Evolutionary conservation across 2,888 invertebrate species (phyloP), one percentile per base, ranked within the genome.

Genomic region (Drosophila austrosaltans): DNA sequence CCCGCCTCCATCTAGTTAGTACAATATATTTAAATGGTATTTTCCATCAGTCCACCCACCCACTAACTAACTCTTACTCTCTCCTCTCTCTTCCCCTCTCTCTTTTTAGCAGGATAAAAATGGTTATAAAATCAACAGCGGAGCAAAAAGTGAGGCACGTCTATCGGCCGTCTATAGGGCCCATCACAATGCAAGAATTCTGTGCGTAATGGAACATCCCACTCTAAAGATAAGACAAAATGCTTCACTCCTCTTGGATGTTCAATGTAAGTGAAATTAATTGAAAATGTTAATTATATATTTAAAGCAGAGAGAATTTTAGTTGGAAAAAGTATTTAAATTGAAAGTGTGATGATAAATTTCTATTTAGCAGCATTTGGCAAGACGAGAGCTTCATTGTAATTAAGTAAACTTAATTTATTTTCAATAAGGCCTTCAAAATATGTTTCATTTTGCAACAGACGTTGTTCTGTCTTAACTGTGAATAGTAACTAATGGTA

Each of bases 151-250:
- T 89, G 94, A 95, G 86, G 93, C 96, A 77, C 93, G 95, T 91
- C 92, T 96, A 89, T 93, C 96, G 92, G 94, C 95, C 71, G 96
- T 97, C 56, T 95, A 96, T 74, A 94, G 97, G 48, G 96, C 96
- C 72, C 95, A 97, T 89, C 97, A 98, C 93, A 97, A 97, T 92
- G 97, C 97, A 53, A 95, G 97, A 63, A 95, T 98, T 72, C 94
- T 95, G 76, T 98, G 98, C 91, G 94, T 95, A 77, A 96, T 97
- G 77, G 94, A 95, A 75, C 97, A 97, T 90, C 94, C 93, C 90
- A 93, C 93, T 32, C 73, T 93, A 28, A 93, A 93, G 80, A 92
- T 92, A 70, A 84, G 93, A 7, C 92, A 91, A 71, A 93, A 93
- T 80, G 93, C 93, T 59, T 93, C 93, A 2, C 81, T 93, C 2